These are phyloP conservation scores for Listronotus oregonensis DNA, from an alignment of 1,140 invertebrate genomes.

Conservation along the genomic window DNA sequence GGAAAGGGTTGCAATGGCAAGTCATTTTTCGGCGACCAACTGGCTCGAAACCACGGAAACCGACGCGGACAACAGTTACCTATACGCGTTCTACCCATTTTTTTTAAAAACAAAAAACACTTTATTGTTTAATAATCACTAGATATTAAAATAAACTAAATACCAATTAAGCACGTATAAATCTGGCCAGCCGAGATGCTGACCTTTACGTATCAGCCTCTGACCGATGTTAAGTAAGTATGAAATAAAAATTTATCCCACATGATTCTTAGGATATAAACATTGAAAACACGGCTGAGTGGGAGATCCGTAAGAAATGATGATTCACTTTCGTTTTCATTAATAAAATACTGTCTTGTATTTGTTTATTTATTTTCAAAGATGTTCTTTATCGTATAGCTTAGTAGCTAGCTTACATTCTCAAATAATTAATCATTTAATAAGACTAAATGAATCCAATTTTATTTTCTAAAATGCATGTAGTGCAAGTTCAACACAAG, in stretches of 20 bases:
- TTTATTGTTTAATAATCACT: neutral
- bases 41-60: conserved; percentile 34
- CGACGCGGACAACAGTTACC: conserved; percentile 34
- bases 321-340: conserved; percentile 21
- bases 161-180: neutral
- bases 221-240: conserved; percentile 2
- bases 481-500: too few relatives aligned
- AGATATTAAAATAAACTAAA: conserved; percentile 3
- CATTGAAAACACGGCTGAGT: neutral
- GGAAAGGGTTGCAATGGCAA: conserved; percentile 41
- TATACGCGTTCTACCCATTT: conserved; percentile 33
- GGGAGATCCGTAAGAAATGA: neutral
- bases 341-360: neutral
- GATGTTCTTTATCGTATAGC: too few relatives aligned
- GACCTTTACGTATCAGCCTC: conserved; percentile 13
- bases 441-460: too few relatives aligned
- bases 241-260: conserved; percentile 4
- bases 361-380: too few relatives aligned
- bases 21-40: conserved; percentile 40
- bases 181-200: neutral
- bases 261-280: neutral
- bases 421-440: too few relatives aligned
- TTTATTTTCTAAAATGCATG: too few relatives aligned
- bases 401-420: too few relatives aligned
- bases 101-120: neutral